Conservation (phyloP, 1,140 invertebrate genomes). For the Daktulosphaira vitifoliae region DNA sequence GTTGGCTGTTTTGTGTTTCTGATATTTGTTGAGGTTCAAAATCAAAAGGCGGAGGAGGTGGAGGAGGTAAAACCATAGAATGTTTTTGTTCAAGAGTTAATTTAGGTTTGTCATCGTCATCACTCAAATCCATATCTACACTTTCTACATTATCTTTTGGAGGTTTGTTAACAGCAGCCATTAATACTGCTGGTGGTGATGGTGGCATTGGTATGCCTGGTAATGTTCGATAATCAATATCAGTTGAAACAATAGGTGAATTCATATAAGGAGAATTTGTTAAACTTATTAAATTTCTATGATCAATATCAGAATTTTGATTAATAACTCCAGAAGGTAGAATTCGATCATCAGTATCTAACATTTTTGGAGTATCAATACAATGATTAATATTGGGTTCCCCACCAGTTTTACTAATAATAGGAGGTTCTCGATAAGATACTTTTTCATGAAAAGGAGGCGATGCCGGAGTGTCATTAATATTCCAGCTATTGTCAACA, state of each 20-base stretch:
- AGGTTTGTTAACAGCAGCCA: not conserved
- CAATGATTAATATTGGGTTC: not conserved
- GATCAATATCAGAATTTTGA: conserved; percentile 52
- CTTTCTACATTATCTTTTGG: conserved; percentile 52
- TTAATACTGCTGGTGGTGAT: conserved; percentile 21
- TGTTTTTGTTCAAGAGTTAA: conserved; percentile 3
- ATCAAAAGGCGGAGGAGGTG: conserved; percentile 20
- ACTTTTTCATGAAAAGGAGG: conserved; percentile 56
- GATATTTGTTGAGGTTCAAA: conserved; percentile 10
- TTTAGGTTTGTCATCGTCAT: conserved; percentile 48
- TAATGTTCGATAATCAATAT: conserved; percentile 13
- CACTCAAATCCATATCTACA: conserved; percentile 64
- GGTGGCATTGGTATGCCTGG: conserved; percentile 38
- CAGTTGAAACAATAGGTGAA: not conserved
- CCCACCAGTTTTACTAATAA: conserved; percentile 45
- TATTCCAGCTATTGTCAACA: conserved; percentile 2
- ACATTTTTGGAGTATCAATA: conserved; percentile 40
- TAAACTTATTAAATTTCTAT: conserved; percentile 72
- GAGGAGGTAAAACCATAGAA: not conserved
- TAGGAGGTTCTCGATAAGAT: conserved; percentile 47
- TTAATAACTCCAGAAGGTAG: not conserved
- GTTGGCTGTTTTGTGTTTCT: not conserved
- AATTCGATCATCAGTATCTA: conserved; percentile 36
- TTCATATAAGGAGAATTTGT: conserved; percentile 56
- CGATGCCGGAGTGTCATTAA: conserved; percentile 48